Percentiles rank a stretch among this genome's conserved stretches.
Conservation (phyloP, 2,797 vertebrate species). For the Chaetophractus vellerosus region DNA sequence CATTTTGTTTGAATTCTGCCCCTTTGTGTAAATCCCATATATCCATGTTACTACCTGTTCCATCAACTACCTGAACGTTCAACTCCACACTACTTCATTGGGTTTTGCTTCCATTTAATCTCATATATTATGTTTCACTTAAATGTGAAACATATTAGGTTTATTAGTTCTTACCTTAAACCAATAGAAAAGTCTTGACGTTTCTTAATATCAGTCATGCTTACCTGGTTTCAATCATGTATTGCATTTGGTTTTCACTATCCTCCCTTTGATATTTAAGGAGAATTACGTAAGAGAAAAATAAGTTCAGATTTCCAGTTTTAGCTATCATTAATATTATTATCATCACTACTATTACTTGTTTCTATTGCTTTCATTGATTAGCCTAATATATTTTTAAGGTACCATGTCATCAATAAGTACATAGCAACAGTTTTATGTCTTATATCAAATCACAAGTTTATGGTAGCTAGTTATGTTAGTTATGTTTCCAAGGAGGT, state of each 20-base stretch:
- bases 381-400: constrained; percentile 3
- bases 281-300: neutral
- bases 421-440: neutral
- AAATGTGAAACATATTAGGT: neutral
- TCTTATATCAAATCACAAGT: neutral
- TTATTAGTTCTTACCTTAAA: neutral
- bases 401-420: neutral
- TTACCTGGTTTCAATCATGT: neutral
- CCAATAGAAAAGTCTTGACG: neutral
- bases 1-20: neutral
- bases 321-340: neutral
- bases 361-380: neutral
- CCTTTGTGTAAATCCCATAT: neutral
- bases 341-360: neutral
- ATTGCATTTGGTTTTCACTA: neutral
- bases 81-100: neutral
- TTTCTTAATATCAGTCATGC: neutral
- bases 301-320: neutral
- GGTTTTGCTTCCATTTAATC: neutral
- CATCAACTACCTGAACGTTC: neutral
- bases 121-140: neutral
- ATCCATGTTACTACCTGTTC: neutral
- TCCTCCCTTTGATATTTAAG: neutral
- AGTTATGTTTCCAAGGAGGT: neutral
- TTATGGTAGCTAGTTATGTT: neutral